Evolutionary conservation across 2,888 invertebrate genomes (phyloP).

Genomic region (Chrysolina oricalcia): DNA sequence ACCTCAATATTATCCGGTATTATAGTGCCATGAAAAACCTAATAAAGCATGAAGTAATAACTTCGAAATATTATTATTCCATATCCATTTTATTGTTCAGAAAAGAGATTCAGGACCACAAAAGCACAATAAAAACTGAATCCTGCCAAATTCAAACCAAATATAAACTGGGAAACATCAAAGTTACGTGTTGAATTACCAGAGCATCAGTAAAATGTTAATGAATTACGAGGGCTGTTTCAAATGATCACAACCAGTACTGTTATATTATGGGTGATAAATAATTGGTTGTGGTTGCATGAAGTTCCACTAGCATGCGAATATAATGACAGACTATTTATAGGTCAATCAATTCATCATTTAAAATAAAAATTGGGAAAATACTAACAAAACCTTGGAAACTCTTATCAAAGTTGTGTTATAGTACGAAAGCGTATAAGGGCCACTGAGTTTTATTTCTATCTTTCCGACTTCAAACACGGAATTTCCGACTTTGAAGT

Average conservation of each 20-base stretch:
- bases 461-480: too few relatives aligned
- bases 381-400: too few relatives aligned
- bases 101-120: conserved; percentile 2
- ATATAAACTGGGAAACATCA: not conserved
- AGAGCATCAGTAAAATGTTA: not conserved
- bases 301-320: too few relatives aligned
- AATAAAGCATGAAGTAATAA: conserved; percentile 14
- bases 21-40: not conserved
- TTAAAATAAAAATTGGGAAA: too few relatives aligned
- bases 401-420: too few relatives aligned
- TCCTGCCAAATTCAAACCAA: not conserved
- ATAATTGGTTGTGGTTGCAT: not conserved
- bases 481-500: too few relatives aligned
- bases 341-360: too few relatives aligned
- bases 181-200: not conserved
- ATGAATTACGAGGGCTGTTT: conserved; percentile 14
- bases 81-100: not conserved
- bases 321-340: too few relatives aligned
- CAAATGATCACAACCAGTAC: not conserved
- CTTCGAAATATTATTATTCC: conserved; percentile 7
- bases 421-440: too few relatives aligned
- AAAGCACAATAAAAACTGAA: conserved; percentile 12
- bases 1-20: not conserved
- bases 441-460: too few relatives aligned
- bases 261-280: not conserved